Evolutionary conservation across 2,113 vertebrate genomes (phyloP), one percentile per base, ranked within the genome.

Genomic region (Panthera tigris): DNA sequence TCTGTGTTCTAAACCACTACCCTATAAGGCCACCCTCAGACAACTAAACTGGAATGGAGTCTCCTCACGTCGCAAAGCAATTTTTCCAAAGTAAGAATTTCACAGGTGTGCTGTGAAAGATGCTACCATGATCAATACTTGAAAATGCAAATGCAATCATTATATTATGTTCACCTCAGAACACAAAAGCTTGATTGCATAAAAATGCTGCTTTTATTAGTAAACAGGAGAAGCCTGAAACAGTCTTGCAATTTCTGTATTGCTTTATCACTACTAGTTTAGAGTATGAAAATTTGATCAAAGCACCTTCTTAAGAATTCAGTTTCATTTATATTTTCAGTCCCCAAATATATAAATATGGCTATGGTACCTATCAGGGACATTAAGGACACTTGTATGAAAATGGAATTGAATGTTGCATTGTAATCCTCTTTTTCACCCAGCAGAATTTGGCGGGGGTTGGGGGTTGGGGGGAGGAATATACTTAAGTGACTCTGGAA

Each of bases 91-190:
- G 95, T 95, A 94, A 74, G 86, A 97, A 97, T 95, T 98, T 96
- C 96, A 95, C 97, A 98, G 97, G 97, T 98, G 97, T 98, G 97
- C 94, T 94, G 55, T 61, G 83, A 61, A 97, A 98, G 97, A 97
- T 61, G 90, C 78, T 94, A 94, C 89, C 94, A 52, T 73, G 97
- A 98, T 98, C 98, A 97, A 97, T 98, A 97, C 97, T 98, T 97
- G 97, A 98, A 97, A 97, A 98, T 98, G 98, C 97, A 97, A 98
- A 98, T 98, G 97, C 85, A 98, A 98, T 98, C 97, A 98, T 98
- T 98, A 97, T 94, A 97, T 96, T 96, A 97, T 94, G 81, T 91
- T 97, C 97, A 95, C 95, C 93, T 97, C 96, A 94, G 92, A 98
- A 97, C 96, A 98, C 98, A 98, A 98, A 98, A 97, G 97, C 97